Percentiles rank a stretch among this genome's conserved stretches.
Conservation (phyloP, 1,140 invertebrate species). For the Nasonia giraulti region DNA sequence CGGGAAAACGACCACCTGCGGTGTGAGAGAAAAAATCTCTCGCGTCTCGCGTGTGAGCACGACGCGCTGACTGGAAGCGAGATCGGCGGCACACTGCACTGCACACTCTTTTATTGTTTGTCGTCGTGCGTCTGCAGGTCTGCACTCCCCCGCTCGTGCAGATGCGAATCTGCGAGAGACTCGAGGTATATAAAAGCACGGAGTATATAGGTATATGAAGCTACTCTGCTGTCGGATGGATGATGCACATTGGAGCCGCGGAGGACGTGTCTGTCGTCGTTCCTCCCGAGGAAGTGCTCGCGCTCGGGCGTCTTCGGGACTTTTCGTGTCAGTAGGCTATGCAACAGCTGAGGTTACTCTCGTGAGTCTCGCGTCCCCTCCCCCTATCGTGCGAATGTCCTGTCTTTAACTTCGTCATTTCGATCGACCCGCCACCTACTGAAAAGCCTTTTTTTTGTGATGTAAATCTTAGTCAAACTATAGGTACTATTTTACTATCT, state of each 20-base stretch:
- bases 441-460: too few species aligned
- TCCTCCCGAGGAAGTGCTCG: not conserved
- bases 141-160: not conserved
- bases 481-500: too few species aligned
- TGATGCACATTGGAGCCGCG: not conserved
- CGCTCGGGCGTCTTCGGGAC: slow-evolving; percentile 24
- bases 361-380: not conserved
- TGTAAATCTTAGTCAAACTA: too few species aligned
- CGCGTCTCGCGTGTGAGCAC: not conserved
- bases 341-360: not conserved
- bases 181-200: too few species aligned
- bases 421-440: too few species aligned
- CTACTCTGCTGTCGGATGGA: not conserved
- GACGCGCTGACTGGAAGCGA: not conserved
- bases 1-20: not conserved
- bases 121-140: not conserved
- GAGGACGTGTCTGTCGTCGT: not conserved
- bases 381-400: too few species aligned
- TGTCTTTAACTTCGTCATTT: too few species aligned
- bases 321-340: slow-evolving; percentile 18
- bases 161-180: not conserved
- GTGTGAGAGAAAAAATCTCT: not conserved
- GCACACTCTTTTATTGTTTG: not conserved
- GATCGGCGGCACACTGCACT: not conserved
- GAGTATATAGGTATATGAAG: not conserved